These are phyloP conservation scores for Parambassis ranga DNA, from an alignment of 2,797 vertebrate species.

Conservation along the genomic window DNA sequence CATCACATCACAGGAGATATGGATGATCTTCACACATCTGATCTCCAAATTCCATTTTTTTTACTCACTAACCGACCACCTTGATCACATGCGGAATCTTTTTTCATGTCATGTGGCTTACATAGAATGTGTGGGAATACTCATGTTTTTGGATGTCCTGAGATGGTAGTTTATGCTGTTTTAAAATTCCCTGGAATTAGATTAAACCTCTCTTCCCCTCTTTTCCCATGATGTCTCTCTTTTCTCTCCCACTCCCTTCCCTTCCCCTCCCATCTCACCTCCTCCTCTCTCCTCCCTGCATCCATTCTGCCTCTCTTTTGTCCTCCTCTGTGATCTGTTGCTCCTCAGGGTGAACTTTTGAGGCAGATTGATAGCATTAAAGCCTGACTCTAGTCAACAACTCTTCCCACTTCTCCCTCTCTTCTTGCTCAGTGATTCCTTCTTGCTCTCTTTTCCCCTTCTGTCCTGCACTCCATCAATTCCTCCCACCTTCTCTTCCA, in stretches of 20 bases:
- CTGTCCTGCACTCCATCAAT: conserved; percentile 21
- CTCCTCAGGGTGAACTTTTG: conserved; percentile 57
- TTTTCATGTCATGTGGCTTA: background rate
- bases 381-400: conserved; percentile 48
- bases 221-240: background rate
- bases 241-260: conserved; percentile 2
- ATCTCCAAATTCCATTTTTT: too few relatives aligned
- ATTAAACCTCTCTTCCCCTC: conserved; percentile 3
- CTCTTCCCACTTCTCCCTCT: conserved; percentile 11
- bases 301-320: conserved; percentile 21
- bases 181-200: background rate
- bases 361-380: conserved; percentile 57
- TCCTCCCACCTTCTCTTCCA: conserved; percentile 23
- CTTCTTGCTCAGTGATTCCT: conserved; percentile 35
- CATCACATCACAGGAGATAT: conserved; percentile 12
- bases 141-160: background rate
- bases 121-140: too few relatives aligned
- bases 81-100: too few relatives aligned
- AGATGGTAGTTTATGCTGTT: background rate
- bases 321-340: conserved; percentile 56
- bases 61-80: background rate
- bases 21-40: conserved; percentile 21
- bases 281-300: conserved; percentile 3
- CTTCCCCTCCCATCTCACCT: background rate
- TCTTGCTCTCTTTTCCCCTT: conserved; percentile 18